Percentiles rank a stretch among this genome's conserved stretches.
Evolutionary conservation across 2,797 vertebrate species (phyloP).

Genomic region (Rhinogobio ventralis): DNA sequence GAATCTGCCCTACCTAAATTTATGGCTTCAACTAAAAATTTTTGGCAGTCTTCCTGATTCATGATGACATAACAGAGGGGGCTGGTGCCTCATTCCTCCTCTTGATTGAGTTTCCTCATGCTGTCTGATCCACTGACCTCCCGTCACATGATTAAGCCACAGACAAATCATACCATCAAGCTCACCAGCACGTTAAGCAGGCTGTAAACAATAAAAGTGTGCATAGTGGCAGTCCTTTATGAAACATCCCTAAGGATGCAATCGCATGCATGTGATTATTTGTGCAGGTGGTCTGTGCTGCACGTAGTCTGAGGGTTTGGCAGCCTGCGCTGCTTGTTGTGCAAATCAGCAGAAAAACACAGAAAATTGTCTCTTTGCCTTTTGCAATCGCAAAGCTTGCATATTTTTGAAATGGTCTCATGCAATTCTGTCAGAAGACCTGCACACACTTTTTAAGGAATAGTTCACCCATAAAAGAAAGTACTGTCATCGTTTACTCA

Average conservation of each 20-base stretch:
- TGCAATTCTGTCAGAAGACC: neutral
- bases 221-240: neutral
- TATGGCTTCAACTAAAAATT: too few species aligned
- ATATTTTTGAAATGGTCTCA: neutral
- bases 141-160: neutral
- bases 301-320: constrained; percentile 18
- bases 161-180: neutral
- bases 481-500: neutral
- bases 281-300: constrained; percentile 48
- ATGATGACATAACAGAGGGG: constrained; percentile 16
- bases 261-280: constrained; percentile 37
- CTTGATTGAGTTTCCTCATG: constrained; percentile 31
- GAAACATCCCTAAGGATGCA: neutral
- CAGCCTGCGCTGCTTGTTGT: constrained; percentile 6
- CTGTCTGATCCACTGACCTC: constrained; percentile 11
- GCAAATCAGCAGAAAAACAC: constrained; percentile 24
- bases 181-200: neutral
- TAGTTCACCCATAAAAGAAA: neutral
- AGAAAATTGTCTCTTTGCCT: constrained; percentile 2
- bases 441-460: neutral
- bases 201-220: neutral
- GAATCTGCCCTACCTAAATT: too few species aligned
- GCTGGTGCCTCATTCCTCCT: constrained; percentile 5
- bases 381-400: neutral
- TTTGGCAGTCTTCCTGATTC: neutral